Conservation (phyloP, 2,888 invertebrate species). For the Autographa pulchrina region DNA sequence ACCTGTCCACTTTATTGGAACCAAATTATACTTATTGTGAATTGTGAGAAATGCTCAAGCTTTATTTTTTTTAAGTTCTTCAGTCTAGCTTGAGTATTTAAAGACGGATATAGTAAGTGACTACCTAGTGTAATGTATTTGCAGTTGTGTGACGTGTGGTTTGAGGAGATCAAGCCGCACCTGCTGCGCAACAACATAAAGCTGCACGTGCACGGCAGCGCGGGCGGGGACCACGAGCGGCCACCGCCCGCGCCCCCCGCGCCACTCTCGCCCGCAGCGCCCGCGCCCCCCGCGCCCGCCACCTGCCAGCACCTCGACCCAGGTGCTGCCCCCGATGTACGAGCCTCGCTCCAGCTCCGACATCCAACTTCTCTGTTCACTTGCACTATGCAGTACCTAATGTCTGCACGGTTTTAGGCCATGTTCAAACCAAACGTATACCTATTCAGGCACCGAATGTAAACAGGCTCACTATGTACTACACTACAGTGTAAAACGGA, state of each 20-base stretch:
- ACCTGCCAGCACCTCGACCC: slow-evolving; percentile 80
- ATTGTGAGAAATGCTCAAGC: too few species aligned
- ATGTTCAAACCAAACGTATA: too few species aligned
- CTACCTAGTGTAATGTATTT: slow-evolving; percentile 49
- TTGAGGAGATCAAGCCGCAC: slow-evolving; percentile 85
- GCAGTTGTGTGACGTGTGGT: slow-evolving; percentile 86
- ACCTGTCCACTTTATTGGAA: too few species aligned
- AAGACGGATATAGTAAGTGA: neutral
- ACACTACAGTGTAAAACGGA: too few species aligned
- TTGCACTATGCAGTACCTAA: neutral
- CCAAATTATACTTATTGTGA: too few species aligned
- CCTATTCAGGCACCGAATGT: too few species aligned
- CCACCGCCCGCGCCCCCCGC: slow-evolving; percentile 25
- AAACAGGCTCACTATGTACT: too few species aligned
- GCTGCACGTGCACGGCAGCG: slow-evolving; percentile 75
- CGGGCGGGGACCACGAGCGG: slow-evolving; percentile 67
- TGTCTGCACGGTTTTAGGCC: too few species aligned
- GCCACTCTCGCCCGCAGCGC: slow-evolving; percentile 38
- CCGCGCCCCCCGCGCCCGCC: slow-evolving; percentile 26
- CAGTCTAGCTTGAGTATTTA: too few species aligned
- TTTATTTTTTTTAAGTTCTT: too few species aligned
- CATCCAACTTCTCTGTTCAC: slow-evolving; percentile 28
- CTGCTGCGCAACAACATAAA: slow-evolving; percentile 83
- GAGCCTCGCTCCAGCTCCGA: slow-evolving; percentile 68
- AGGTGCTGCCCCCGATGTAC: slow-evolving; percentile 86